Conservation (phyloP, 2,888 invertebrate genomes). For the Cecidostiba fungosa region DNA sequence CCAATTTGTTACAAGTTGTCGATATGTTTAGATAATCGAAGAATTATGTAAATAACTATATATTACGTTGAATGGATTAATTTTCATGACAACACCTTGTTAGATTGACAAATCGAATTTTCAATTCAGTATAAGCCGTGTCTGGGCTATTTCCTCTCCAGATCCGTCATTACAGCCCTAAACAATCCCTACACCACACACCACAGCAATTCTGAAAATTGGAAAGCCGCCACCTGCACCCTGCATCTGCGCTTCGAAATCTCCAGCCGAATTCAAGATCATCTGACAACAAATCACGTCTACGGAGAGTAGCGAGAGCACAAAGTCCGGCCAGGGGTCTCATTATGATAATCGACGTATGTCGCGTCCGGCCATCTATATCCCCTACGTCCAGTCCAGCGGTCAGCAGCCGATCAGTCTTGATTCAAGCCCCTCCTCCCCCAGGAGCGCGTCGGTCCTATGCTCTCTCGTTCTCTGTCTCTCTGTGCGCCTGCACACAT, state of each 20-base stretch:
- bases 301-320: neutral
- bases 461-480: neutral
- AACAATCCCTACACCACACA: neutral
- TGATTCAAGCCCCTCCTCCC: slow-evolving; percentile 15
- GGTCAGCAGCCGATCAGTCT: slow-evolving; percentile 9
- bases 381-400: neutral
- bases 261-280: neutral
- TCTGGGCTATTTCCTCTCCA: neutral
- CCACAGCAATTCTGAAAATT: neutral
- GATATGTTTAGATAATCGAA: no score
- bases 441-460: neutral
- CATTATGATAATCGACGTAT: slow-evolving; percentile 60
- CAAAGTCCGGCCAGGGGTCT: slow-evolving; percentile 2
- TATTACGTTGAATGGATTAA: no score
- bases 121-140: neutral
- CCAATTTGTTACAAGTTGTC: no score
- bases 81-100: neutral
- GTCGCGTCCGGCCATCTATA: slow-evolving; percentile 20
- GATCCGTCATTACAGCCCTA: neutral
- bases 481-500: neutral
- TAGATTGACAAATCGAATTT: neutral
- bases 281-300: slow-evolving; percentile 12
- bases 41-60: no score
- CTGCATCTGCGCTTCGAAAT: slow-evolving; percentile 46
- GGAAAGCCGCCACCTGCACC: neutral